A percentile compares a stretch with the other conserved stretches of the same genome.
Conservation (phyloP, 2,113 vertebrate genomes). For the Eolophus roseicapilla region DNA sequence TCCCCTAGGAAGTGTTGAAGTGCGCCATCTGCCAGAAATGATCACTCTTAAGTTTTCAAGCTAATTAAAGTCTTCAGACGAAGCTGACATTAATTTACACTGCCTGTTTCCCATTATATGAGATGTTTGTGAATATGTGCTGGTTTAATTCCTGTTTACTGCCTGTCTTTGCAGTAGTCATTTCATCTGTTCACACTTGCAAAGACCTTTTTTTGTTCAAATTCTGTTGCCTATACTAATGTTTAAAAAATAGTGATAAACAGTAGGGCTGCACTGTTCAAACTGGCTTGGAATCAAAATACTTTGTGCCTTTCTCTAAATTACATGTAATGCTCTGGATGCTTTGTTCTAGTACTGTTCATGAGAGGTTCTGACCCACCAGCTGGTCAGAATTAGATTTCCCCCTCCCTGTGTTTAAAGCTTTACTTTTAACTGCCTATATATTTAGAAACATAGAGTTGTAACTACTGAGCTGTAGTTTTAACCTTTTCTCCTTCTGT, state of each 20-base stretch:
- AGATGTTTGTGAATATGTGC: not conserved
- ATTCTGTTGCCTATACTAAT: not conserved
- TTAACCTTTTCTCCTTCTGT: not conserved
- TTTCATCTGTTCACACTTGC: not conserved
- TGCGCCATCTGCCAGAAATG: not conserved
- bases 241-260: not conserved
- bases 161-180: not conserved
- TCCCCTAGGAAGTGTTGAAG: not conserved
- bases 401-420: not conserved
- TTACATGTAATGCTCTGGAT: not conserved
- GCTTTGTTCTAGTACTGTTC: not conserved
- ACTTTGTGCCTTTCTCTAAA: not conserved
- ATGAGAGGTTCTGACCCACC: not conserved
- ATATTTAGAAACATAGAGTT: not conserved
- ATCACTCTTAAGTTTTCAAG: not conserved
- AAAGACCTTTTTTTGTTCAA: not conserved
- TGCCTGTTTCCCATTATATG: not conserved
- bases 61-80: conserved; percentile 1
- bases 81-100: not conserved
- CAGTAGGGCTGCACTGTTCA: not conserved
- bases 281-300: not conserved
- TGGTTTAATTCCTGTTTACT: not conserved
- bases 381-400: not conserved
- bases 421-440: not conserved
- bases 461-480: not conserved